Conservation (phyloP, 35 echinoderm and acorn worm species). For the Patiria miniata region DNA sequence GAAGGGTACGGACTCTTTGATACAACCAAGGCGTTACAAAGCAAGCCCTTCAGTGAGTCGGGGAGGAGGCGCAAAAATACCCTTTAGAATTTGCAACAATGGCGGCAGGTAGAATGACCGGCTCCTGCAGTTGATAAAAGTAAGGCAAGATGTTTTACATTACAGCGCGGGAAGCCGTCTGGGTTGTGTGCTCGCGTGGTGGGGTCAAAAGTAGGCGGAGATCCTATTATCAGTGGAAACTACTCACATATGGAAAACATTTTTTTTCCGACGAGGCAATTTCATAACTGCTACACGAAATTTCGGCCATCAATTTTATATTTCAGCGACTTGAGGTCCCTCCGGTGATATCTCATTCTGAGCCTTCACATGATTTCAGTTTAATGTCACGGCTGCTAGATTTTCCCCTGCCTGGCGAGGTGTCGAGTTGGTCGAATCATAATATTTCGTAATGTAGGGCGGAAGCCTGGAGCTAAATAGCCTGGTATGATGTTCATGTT, state of each 20-base stretch:
- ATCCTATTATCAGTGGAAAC: neutral
- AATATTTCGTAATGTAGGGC: neutral
- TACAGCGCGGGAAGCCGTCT: slow-evolving; percentile 8
- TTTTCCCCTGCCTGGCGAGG: neutral
- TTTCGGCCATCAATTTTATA: no score
- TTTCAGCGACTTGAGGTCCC: no score
- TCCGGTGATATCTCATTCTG: no score
- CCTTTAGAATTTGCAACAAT: slow-evolving; percentile 25
- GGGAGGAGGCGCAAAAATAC: neutral
- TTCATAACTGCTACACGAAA: no score
- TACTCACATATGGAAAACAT: slow-evolving; percentile 18
- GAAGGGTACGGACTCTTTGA: neutral
- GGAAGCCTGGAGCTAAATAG: neutral
- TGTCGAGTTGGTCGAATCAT: neutral
- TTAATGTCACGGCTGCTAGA: no score
- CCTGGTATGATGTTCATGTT: neutral
- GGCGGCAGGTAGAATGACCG: neutral
- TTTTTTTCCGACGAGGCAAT: neutral
- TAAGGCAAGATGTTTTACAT: slow-evolving; percentile 2
- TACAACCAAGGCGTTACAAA: neutral
- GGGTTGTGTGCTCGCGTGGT: slow-evolving; percentile 6
- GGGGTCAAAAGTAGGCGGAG: neutral
- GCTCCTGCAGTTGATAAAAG: slow-evolving; percentile 2
- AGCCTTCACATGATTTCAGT: no score
- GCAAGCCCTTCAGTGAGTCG: neutral